These are phyloP conservation scores for Oedothorax gibbosus DNA, from an alignment of 1,140 invertebrate species.

Conservation along the genomic window DNA sequence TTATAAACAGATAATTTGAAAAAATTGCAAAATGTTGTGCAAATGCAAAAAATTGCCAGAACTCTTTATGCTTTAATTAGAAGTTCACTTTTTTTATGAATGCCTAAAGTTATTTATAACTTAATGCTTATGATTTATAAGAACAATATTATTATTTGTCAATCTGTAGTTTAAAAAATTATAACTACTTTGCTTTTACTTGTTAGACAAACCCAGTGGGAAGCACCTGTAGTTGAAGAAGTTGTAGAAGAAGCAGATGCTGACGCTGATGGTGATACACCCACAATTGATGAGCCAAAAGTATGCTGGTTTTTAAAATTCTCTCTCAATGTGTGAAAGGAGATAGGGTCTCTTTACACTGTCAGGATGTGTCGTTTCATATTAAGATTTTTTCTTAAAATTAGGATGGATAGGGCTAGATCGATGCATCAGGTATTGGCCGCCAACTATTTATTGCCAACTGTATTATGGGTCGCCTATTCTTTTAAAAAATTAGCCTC, in stretches of 20 bases:
- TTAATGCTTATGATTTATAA: neutral
- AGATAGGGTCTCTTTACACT: too few relatives aligned
- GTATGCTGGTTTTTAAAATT: conserved; percentile 7
- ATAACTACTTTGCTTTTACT: conserved; percentile 18
- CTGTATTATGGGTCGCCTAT: too few relatives aligned
- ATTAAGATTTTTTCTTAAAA: too few relatives aligned
- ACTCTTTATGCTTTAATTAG: too few relatives aligned
- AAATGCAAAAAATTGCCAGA: neutral
- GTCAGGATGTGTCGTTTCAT: too few relatives aligned
- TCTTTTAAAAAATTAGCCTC: too few relatives aligned
- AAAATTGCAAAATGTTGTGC: neutral
- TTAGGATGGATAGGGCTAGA: too few relatives aligned
- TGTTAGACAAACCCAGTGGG: conserved; percentile 83
- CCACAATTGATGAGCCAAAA: conserved; percentile 58
- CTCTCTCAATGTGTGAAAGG: neutral
- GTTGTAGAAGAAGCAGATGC: conserved; percentile 4
- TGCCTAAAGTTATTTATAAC: neutral
- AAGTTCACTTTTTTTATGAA: too few relatives aligned
- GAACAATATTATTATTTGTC: neutral
- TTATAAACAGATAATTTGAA: neutral
- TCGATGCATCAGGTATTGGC: too few relatives aligned
- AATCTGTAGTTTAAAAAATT: neutral
- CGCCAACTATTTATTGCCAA: too few relatives aligned
- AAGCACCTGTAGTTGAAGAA: conserved; percentile 74
- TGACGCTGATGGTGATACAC: conserved; percentile 26